These are phyloP conservation scores for Sandelia bainsii DNA, from an alignment of 2,797 vertebrate species.

Conservation along the genomic window DNA sequence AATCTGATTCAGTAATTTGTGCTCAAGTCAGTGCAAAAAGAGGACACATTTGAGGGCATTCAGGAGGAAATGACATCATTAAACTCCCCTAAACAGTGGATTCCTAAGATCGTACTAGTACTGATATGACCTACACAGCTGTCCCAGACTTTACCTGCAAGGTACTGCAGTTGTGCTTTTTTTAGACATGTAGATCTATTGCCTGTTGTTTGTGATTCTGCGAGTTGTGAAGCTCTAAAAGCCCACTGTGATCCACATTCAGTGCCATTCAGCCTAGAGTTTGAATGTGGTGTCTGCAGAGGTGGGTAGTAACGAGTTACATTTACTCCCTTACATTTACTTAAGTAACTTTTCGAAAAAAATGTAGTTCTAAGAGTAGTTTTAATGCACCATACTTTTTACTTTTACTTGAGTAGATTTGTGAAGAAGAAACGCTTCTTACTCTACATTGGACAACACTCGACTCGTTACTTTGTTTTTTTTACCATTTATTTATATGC, in stretches of 20 bases:
- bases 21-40: conserved; percentile 55
- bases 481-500: too few relatives aligned
- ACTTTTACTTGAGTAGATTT: too few relatives aligned
- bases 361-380: too few relatives aligned
- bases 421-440: too few relatives aligned
- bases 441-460: too few relatives aligned
- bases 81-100: conserved; percentile 54
- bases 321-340: too few relatives aligned
- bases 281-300: conserved; percentile 50
- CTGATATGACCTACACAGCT: conserved; percentile 40
- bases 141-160: conserved; percentile 55
- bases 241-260: not conserved
- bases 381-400: too few relatives aligned
- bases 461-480: too few relatives aligned
- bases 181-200: conserved; percentile 6
- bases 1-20: conserved; percentile 67
- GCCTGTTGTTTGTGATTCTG: conserved; percentile 25
- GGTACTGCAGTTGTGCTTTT: conserved; percentile 16
- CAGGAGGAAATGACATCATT: conserved; percentile 56
- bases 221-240: conserved; percentile 13
- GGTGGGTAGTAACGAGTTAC: too few relatives aligned
- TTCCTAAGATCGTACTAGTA: conserved; percentile 59
- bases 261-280: conserved; percentile 51
- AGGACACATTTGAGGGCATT: conserved; percentile 60
- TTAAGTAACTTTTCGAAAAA: too few relatives aligned